Conservation (phyloP, 2,797 vertebrate genomes). For the Xenopus petersii region DNA sequence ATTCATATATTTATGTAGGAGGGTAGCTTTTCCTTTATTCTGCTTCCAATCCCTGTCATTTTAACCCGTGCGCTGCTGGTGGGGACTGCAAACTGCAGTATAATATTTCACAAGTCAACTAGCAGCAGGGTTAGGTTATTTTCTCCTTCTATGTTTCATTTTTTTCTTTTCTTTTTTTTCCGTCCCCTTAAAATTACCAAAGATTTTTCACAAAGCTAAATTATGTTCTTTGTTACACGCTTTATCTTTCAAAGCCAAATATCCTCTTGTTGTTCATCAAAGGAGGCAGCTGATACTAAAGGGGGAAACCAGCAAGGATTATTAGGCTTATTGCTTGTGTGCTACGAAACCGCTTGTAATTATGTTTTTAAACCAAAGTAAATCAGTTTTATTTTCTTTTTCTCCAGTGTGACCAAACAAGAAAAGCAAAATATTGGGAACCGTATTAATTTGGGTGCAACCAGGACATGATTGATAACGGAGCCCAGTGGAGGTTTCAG, state of each 20-base stretch:
- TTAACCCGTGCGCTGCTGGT: not conserved
- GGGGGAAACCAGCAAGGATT: conserved; percentile 61
- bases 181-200: conserved; percentile 88
- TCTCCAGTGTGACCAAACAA: conserved; percentile 81
- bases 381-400: conserved; percentile 59
- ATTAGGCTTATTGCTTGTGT: not conserved
- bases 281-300: conserved; percentile 73
- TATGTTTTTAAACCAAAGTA: conserved; percentile 83
- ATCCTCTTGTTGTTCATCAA: conserved; percentile 84
- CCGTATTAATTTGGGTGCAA: conserved; percentile 21
- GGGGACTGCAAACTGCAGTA: not conserved
- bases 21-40: too few species aligned
- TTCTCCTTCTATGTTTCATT: conserved; percentile 51
- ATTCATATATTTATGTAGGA: conserved; percentile 4
- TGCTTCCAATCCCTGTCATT: too few species aligned
- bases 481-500: too few species aligned
- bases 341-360: conserved; percentile 36
- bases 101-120: not conserved
- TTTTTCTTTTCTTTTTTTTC: conserved; percentile 19
- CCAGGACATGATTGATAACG: not conserved
- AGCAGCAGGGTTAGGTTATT: conserved; percentile 65
- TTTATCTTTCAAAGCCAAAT: conserved; percentile 97
- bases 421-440: conserved; percentile 52
- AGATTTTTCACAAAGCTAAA: conserved; percentile 90
- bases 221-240: conserved; percentile 91